phyloP scores from a whole-genome alignment of 2,113 vertebrate species.

The Sinosuthora webbiana region DNA sequence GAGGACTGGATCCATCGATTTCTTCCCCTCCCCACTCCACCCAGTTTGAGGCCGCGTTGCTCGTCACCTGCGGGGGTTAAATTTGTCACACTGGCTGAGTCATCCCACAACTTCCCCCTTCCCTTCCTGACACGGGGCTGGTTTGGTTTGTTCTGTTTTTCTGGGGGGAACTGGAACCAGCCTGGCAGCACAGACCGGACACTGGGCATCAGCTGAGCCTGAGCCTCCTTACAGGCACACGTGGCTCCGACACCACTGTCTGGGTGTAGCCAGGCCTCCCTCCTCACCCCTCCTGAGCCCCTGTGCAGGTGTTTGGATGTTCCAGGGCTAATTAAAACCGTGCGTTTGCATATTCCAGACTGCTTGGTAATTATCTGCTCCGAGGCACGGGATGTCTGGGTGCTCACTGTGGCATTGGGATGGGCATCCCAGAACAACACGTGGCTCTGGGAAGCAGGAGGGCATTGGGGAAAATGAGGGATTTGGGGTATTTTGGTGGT shows the following conservation, averaged over 20 bases:
- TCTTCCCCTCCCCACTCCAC: neutral
- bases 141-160: neutral
- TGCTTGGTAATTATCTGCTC: neutral
- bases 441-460: neutral
- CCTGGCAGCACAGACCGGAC: neutral
- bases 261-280: neutral
- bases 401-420: accelerated
- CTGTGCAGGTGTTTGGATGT: neutral
- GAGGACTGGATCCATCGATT: accelerated
- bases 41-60: accelerated
- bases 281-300: neutral
- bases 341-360: neutral
- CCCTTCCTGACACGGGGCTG: neutral
- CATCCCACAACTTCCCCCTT: neutral
- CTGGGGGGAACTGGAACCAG: neutral
- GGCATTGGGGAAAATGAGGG: neutral
- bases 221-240: accelerated
- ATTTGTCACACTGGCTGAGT: neutral
- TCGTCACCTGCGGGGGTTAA: neutral
- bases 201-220: neutral
- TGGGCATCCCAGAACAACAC: neutral
- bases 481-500: accelerated
- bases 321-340: neutral
- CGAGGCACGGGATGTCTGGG: neutral
- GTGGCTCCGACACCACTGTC: neutral